Conservation (phyloP, 2,113 vertebrate species). For the Cranoglanis bouderius region DNA sequence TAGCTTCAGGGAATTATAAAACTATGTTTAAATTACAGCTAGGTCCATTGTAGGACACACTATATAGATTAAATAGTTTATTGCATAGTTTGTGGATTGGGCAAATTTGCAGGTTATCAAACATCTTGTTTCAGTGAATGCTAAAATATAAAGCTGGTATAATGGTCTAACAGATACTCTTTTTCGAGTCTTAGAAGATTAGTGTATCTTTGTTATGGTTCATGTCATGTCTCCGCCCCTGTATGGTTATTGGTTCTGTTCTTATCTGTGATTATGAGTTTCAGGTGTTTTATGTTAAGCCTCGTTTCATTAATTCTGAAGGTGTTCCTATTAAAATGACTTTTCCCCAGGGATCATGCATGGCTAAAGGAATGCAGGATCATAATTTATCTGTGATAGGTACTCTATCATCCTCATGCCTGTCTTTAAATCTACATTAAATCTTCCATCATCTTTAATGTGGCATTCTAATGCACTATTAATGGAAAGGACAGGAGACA, state of each 20-base stretch:
- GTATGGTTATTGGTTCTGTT: no score
- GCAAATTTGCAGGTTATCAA: not conserved
- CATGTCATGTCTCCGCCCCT: no score
- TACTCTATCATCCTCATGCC: slow-evolving; percentile 6
- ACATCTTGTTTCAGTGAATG: not conserved
- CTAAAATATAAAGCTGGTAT: not conserved
- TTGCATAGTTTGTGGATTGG: not conserved
- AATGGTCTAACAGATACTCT: not conserved
- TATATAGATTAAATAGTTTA: not conserved
- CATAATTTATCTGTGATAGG: slow-evolving; percentile 39
- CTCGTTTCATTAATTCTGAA: no score
- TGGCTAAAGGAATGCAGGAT: slow-evolving; percentile 7
- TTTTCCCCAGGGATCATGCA: slow-evolving; percentile 6
- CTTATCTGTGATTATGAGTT: no score
- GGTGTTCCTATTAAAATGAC: no score
- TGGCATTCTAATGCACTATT: slow-evolving; percentile 7
- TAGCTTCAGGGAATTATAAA: not conserved
- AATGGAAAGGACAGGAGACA: slow-evolving; percentile 28
- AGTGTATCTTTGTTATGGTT: no score
- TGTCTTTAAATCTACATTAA: slow-evolving; percentile 31
- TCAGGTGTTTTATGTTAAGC: no score
- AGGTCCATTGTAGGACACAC: not conserved
- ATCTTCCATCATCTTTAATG: slow-evolving; percentile 38
- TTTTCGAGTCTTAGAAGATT: not conserved
- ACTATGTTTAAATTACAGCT: not conserved